These are phyloP conservation scores for Alcis repandata DNA, from an alignment of 2,888 invertebrate genomes.

Conservation along the genomic window DNA sequence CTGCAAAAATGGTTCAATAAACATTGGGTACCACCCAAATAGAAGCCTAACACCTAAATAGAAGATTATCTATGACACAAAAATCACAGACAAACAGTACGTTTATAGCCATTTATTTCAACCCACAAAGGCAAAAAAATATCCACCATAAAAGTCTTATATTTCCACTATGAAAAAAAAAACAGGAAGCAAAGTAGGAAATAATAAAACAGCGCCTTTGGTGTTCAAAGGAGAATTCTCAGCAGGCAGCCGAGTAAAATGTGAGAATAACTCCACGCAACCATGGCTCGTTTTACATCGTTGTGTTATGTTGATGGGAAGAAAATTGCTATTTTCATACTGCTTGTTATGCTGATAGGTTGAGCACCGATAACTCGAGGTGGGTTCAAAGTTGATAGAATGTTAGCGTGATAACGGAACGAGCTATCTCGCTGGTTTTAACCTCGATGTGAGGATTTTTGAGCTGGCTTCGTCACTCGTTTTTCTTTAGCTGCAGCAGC, in stretches of 20 bases:
- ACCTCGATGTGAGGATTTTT: no score
- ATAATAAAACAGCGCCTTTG: conserved; percentile 57
- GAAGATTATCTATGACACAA: neutral
- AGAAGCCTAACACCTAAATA: no score
- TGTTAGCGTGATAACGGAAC: no score
- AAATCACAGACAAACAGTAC: neutral
- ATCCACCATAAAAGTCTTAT: conserved; percentile 16
- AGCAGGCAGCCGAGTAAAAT: conserved; percentile 39
- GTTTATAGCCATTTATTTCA: no score
- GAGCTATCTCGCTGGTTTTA: no score
- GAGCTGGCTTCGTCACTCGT: no score
- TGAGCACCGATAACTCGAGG: conserved; percentile 20
- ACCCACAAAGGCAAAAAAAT: neutral
- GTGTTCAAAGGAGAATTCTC: conserved; percentile 44
- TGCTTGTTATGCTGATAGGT: conserved; percentile 37
- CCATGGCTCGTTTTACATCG: conserved; percentile 29
- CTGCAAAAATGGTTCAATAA: no score
- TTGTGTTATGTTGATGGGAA: conserved; percentile 30
- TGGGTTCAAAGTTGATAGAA: conserved; percentile 7
- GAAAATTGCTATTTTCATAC: conserved; percentile 38
- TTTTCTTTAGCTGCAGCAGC: no score
- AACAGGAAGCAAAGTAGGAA: conserved; percentile 48
- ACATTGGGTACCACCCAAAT: no score
- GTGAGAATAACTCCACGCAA: conserved; percentile 31
- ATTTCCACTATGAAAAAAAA: conserved; percentile 29